phyloP scores from a whole-genome alignment of 2,113 vertebrate species.

The Rhadina sibilatrix region DNA sequence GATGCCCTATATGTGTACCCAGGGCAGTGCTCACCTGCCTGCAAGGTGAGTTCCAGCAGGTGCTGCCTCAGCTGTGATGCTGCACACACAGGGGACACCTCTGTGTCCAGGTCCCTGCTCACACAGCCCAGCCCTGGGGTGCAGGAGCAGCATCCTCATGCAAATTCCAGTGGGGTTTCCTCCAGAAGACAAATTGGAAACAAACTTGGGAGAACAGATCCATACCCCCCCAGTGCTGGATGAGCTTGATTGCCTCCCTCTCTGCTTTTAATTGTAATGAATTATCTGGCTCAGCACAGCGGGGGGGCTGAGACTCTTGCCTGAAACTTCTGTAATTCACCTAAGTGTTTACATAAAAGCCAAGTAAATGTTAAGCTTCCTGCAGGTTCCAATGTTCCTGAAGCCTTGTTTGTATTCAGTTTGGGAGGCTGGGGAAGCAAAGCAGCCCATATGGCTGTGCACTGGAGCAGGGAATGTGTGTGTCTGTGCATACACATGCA shows the following conservation, averaged over 20 bases:
- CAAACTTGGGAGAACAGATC: conserved; percentile 22
- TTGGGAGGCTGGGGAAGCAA: background rate
- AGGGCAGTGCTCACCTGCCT: background rate
- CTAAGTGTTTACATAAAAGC: conserved; percentile 63
- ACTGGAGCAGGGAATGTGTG: background rate
- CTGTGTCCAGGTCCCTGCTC: rapidly evolving
- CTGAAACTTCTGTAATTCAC: conserved; percentile 48
- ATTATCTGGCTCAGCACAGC: background rate
- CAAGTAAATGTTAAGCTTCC: conserved; percentile 58
- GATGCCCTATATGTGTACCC: background rate
- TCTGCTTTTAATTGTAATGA: conserved; percentile 58
- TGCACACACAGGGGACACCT: background rate
- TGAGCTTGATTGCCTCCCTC: conserved; percentile 28
- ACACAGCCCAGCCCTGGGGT: background rate
- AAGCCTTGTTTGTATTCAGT: background rate
- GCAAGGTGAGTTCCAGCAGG: background rate
- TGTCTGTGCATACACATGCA: background rate
- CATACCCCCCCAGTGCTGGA: background rate
- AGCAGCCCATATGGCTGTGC: background rate
- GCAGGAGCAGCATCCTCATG: background rate
- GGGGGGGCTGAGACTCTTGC: background rate
- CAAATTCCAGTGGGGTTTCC: background rate
- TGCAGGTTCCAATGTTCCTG: background rate
- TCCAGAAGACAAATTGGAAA: background rate
- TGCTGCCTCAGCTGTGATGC: background rate